Evolutionary conservation across 2,888 invertebrate genomes (phyloP).

Genomic region (Hesperia comma): DNA sequence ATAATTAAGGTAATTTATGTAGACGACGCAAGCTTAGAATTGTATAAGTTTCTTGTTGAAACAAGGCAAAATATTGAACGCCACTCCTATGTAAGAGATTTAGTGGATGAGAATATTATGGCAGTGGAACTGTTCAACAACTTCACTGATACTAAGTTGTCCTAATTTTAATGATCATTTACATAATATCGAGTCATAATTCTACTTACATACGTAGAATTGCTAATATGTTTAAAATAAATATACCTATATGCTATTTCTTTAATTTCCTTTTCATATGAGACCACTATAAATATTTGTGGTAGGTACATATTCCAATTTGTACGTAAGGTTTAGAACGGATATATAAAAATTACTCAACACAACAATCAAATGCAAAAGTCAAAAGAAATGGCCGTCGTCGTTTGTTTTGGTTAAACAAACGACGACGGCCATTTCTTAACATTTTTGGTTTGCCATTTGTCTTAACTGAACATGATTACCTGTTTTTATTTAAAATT

Average conservation of each 20-base stretch:
- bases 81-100: conserved; percentile 2
- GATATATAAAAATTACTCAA: too few species aligned
- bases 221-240: conserved; percentile 60
- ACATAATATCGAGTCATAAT: conserved; percentile 59
- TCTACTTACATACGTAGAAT: conserved; percentile 64
- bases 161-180: conserved; percentile 46
- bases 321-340: neutral
- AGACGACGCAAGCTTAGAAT: conserved; percentile 12
- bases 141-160: conserved; percentile 18
- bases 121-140: conserved; percentile 21
- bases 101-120: neutral
- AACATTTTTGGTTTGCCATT: too few species aligned
- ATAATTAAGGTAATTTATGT: conserved; percentile 8
- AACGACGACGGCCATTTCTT: too few species aligned
- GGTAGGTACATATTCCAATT: neutral
- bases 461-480: too few species aligned
- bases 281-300: neutral
- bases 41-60: conserved; percentile 23
- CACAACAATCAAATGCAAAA: too few species aligned
- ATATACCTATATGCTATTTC: conserved; percentile 36
- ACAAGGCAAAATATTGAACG: conserved; percentile 8
- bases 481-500: too few species aligned
- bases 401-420: too few species aligned
- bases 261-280: neutral
- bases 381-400: too few species aligned